Conservation (phyloP, 92 coral and sea anemone genomes). For the Anthopleura xanthogrammica region DNA sequence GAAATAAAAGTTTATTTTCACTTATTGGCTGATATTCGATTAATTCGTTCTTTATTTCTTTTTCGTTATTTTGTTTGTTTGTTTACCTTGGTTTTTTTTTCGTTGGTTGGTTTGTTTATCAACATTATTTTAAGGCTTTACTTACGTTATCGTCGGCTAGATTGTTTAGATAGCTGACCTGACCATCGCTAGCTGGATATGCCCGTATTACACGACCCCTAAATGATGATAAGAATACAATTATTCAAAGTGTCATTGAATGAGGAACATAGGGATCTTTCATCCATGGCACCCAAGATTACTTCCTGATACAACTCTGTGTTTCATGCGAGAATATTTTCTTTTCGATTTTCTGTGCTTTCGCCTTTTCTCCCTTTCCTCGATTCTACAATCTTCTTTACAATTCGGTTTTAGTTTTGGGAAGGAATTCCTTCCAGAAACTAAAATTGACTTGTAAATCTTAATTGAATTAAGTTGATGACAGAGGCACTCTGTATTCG, state of each 20-base stretch:
- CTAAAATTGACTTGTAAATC: no score
- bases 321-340: no score
- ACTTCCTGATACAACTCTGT: no score
- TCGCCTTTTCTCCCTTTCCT: no score
- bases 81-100: no score
- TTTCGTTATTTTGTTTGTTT: not conserved
- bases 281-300: no score
- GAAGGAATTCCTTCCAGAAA: no score
- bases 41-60: not conserved
- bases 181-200: slow-evolving; percentile 1
- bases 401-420: no score
- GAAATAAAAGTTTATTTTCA: not conserved
- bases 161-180: slow-evolving; percentile 17
- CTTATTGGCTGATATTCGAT: not conserved
- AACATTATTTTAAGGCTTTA: not conserved
- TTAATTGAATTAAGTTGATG: no score
- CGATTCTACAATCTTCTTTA: no score
- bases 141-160: slow-evolving; percentile 19
- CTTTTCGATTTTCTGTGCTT: no score
- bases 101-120: not conserved
- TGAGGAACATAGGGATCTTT: not conserved
- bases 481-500: no score
- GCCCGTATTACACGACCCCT: slow-evolving; percentile 18
- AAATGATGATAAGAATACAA: not conserved
- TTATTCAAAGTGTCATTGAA: not conserved